Percentiles rank a stretch among this genome's conserved stretches.
phyloP scores from a whole-genome alignment of 1,140 invertebrate genomes.

The Berghia stephanieae region DNA sequence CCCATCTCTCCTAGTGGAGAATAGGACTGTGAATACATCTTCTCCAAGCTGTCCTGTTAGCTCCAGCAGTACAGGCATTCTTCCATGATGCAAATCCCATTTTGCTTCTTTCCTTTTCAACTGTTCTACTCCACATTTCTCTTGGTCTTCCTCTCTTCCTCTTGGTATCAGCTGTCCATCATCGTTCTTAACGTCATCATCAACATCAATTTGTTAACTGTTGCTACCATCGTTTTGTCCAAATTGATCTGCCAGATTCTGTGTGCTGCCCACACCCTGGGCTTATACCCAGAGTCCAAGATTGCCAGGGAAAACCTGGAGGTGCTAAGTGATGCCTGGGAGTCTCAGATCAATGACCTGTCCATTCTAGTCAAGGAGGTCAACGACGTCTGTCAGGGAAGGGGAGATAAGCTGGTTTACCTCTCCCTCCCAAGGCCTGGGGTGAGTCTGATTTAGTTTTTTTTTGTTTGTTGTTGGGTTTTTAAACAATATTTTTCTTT shows the following conservation, averaged over 20 bases:
- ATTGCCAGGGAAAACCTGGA: constrained; percentile 97
- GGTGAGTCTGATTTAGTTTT: constrained; percentile 71
- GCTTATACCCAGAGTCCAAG: constrained; percentile 90
- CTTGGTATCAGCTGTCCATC: not conserved
- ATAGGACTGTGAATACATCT: too few relatives aligned
- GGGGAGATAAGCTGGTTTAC: constrained; percentile 88
- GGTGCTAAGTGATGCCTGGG: constrained; percentile 98
- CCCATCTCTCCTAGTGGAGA: too few relatives aligned
- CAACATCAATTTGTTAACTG: too few relatives aligned
- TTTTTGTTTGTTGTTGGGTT: not conserved
- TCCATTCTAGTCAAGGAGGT: constrained; percentile 82
- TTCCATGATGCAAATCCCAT: too few relatives aligned
- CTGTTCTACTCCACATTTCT: too few relatives aligned
- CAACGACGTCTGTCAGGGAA: constrained; percentile 80
- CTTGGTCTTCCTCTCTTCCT: not conserved
- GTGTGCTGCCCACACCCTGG: constrained; percentile 90
- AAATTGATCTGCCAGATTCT: too few relatives aligned
- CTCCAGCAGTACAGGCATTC: too few relatives aligned
- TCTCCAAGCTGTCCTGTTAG: too few relatives aligned
- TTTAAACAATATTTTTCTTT: constrained; percentile 11
- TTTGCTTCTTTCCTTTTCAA: too few relatives aligned
- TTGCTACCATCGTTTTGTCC: too few relatives aligned
- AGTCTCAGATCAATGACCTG: constrained; percentile 89
- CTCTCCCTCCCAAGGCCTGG: constrained; percentile 93
- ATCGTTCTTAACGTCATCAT: not conserved